Base-by-base conservation (phyloP, 2,888 invertebrate species). In the Lamellibrachia satsuma region DNA sequence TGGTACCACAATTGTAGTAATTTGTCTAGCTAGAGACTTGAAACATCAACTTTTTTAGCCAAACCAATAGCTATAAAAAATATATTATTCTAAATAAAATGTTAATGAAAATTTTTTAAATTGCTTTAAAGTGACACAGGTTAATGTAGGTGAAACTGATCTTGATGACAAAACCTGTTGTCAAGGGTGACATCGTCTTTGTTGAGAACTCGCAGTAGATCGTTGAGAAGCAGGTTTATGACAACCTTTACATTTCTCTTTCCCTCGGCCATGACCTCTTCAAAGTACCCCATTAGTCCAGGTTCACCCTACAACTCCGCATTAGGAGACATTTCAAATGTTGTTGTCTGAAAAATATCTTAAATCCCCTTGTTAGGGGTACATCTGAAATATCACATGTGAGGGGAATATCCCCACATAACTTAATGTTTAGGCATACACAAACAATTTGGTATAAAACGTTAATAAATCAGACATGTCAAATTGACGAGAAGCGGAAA, bases 201-300 rank as follows among this genome's bases (percentile, higher is more conserved):
- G 90, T 93, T 93, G 15, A 93, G 90, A 51, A 92, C 15, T 7
- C 93, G 92, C 39, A 93, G 60, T 15, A 93, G 93, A 15, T 93
- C 93, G 39, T 93, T 93, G 52, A 92, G 92, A n/a, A 93, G 90
- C 8, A 93, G 51, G 27, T 93, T 93, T 15, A 55, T 27, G 27
- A 90, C 92, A 22, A 27, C 52, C 22, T 92, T 93, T 7, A 92
- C 55, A 15, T n/a, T 52, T 27, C 90, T 92, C 22, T 92, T 51
- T 3, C 90, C 51, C 7, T 90, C 75, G 1, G n/a, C 22, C 90
- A 93, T 90, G 52, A 93, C 75, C 11, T 92, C 93, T 52, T 92
- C 92, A 90, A 93, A 93, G 91, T 90, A 93, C 3, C 39, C 7
- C n/a, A 90, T 39, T 27, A 93, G 90, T 15, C 52, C 90, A 7